These are phyloP conservation scores for Paraescarpia echinospica DNA, from an alignment of 1,140 invertebrate genomes.

Conservation along the genomic window DNA sequence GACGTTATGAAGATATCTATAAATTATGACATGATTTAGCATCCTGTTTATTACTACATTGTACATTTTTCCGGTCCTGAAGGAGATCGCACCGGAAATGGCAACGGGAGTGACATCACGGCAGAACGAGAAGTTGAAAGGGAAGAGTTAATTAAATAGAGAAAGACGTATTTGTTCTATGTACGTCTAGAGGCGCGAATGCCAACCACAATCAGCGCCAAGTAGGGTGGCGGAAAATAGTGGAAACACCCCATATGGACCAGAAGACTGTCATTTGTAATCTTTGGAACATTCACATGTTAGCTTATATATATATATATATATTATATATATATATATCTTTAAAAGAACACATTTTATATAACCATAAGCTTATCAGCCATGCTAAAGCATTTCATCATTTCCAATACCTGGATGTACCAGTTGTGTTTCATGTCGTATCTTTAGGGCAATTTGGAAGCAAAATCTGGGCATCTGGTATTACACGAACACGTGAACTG, in stretches of 20 bases:
- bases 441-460: neutral
- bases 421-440: neutral
- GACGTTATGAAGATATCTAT: neutral
- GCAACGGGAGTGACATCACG: neutral
- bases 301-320: too few relatives aligned
- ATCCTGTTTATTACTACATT: neutral
- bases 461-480: neutral
- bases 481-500: neutral
- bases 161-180: neutral
- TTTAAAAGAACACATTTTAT: too few relatives aligned
- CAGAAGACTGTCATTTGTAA: neutral
- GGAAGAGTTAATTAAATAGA: neutral
- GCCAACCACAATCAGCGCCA: neutral
- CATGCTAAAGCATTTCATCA: too few relatives aligned
- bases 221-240: neutral
- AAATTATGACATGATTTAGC: neutral
- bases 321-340: too few relatives aligned
- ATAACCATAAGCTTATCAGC: too few relatives aligned
- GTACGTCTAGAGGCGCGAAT: neutral
- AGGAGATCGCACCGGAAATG: neutral
- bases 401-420: neutral
- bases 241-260: neutral
- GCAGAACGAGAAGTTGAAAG: neutral
- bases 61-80: neutral
- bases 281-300: neutral